Conservation (phyloP, 2,888 invertebrate species). For the Drosophila histrio region DNA sequence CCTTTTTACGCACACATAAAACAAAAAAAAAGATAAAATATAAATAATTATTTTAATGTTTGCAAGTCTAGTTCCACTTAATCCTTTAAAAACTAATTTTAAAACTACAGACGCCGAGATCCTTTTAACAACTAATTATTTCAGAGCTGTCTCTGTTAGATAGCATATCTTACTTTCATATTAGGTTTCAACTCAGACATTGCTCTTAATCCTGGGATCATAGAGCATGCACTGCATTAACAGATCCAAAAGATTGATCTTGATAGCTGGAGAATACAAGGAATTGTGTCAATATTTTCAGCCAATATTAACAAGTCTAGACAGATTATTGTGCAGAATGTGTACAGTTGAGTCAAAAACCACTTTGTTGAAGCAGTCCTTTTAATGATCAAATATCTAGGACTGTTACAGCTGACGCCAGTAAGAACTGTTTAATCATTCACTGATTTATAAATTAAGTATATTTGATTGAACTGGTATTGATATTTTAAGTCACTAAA, state of each 20-base stretch:
- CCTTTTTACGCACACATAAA: constrained; percentile 7
- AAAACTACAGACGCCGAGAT: constrained; percentile 25
- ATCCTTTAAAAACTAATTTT: constrained; percentile 44
- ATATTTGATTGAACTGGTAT: too few species aligned
- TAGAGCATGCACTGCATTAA: constrained; percentile 4
- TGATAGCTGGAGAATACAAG: constrained; percentile 20
- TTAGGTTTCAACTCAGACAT: constrained; percentile 24
- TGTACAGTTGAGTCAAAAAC: neutral
- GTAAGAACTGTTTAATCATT: neutral
- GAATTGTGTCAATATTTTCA: constrained; percentile 37
- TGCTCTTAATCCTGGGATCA: constrained; percentile 7
- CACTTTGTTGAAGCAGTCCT: neutral
- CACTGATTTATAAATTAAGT: too few species aligned
- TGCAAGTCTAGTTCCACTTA: constrained; percentile 39
- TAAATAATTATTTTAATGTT: constrained; percentile 21
- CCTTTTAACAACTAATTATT: constrained; percentile 33
- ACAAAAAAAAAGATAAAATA: neutral
- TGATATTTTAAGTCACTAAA: neutral
- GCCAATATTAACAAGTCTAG: constrained; percentile 31
- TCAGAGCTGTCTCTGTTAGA: constrained; percentile 25
- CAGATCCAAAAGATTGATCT: constrained; percentile 1
- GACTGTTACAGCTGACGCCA: constrained; percentile 21
- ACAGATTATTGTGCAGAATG: neutral
- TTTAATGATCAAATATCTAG: neutral
- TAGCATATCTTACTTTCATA: constrained; percentile 27